Conservation (phyloP, 2,113 vertebrate genomes). For the Odocoileus virginianus region DNA sequence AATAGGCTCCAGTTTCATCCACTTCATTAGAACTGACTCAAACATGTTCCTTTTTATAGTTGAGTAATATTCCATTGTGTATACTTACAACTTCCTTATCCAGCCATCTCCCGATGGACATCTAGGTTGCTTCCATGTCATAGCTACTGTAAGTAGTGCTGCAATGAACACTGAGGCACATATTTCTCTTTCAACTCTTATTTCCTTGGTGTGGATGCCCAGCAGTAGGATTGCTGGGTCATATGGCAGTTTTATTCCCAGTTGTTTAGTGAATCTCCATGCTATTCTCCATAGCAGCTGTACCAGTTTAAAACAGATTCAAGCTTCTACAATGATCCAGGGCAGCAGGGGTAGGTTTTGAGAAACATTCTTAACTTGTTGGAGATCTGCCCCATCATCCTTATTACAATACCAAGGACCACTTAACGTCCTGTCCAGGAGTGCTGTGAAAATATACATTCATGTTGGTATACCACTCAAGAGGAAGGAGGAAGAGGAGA, state of each 20-base stretch:
- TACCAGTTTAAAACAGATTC: background rate
- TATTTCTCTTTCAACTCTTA: background rate
- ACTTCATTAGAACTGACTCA: background rate
- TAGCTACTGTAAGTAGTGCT: background rate
- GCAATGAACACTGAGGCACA: background rate
- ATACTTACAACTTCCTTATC: accelerated
- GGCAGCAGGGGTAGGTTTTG: background rate
- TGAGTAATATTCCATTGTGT: background rate
- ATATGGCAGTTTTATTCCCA: background rate
- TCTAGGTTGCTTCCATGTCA: background rate
- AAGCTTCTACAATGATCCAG: background rate
- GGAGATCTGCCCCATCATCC: background rate
- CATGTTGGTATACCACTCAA: background rate
- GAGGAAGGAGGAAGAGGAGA: background rate
- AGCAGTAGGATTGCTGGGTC: background rate
- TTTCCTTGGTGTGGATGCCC: background rate
- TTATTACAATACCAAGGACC: background rate
- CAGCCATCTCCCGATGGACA: background rate
- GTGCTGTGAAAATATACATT: background rate
- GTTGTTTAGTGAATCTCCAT: background rate
- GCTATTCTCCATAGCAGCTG: background rate
- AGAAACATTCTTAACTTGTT: background rate
- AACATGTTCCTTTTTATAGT: background rate
- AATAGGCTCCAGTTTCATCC: background rate
- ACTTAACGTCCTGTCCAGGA: background rate